Base-by-base conservation (phyloP, 2,113 vertebrate genomes). In the Callipepla squamata region DNA sequence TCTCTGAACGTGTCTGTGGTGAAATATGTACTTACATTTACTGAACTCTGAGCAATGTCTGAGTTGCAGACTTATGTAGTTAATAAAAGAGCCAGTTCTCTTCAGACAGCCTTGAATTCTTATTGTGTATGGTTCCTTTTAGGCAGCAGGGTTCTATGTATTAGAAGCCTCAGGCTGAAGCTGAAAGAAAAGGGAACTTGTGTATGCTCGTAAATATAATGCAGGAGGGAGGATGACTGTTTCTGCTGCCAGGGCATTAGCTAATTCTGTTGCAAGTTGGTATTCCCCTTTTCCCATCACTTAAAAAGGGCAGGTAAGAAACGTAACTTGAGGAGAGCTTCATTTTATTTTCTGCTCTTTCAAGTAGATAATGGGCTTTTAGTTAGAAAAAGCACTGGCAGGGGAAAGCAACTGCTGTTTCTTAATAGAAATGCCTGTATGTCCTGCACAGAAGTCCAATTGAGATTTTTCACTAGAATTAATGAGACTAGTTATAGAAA, bases 41-140 rank as follows among this genome's bases (percentile, higher is more conserved):
- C 85, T 86, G 65, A 93, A 88, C 76, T 66, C 87, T 76, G 91
- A 93, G 42, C 82, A 86, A 68, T 81, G 36, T 78, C 94, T 91
- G 93, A 96, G 90, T 94, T 95, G 91, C 93, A 96, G 85, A 94
- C 91, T 95, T 94, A 96, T 94, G 90, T 88, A 75, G 96, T 95
- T 95, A 96, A 96, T 94, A 95, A 96, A 96, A 90, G 61, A 84
- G 20, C 57, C 79, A 83, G 72, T 94, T 95, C 93, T 96, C 89
- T 90, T 95, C 93, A 91, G 93, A 72, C 82, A 92, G 72, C n/a
- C 76, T 90, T 75, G 91, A 83, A 83, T 95, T 94, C 76, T 93
- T 96, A 94, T 95, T 94, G 32, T 93, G 40, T 85, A 93, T 74
- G 85, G 95, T 94, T 95, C 87, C 85, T 95, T 94, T 85, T 58